A percentile compares a stretch with the other conserved stretches of the same genome.
These are phyloP conservation scores for Cairina moschata DNA, from an alignment of 2,113 vertebrate species.

Conservation along the genomic window DNA sequence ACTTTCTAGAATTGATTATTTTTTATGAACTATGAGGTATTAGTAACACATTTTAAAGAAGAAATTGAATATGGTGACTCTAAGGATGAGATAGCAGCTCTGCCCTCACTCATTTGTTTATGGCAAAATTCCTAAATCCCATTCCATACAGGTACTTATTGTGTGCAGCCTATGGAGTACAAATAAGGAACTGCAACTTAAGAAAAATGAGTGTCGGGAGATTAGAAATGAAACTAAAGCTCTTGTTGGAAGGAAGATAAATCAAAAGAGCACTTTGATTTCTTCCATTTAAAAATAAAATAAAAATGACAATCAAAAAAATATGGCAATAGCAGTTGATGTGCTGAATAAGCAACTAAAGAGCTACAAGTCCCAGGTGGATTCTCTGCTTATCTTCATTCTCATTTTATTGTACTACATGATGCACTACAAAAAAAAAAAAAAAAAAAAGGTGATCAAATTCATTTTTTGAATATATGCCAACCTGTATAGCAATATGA, in stretches of 20 bases:
- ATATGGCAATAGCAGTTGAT: neutral
- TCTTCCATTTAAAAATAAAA: slow-evolving; percentile 40
- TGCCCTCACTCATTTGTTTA: slow-evolving; percentile 10
- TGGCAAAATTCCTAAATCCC: slow-evolving; percentile 31
- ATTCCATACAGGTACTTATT: neutral
- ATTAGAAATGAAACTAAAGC: slow-evolving; percentile 10
- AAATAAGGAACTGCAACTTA: slow-evolving; percentile 2
- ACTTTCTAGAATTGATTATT: neutral
- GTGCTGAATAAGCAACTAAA: slow-evolving; percentile 13
- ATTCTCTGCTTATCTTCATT: slow-evolving; percentile 8
- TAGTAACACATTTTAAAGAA: slow-evolving; percentile 7
- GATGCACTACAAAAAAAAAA: neutral
- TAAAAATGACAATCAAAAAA: neutral
- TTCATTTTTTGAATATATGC: neutral
- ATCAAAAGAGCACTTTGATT: slow-evolving; percentile 1
- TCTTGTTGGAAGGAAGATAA: neutral
- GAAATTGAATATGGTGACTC: neutral
- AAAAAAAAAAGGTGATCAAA: neutral
- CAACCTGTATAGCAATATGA: neutral
- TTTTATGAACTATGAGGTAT: neutral
- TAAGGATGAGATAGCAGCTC: neutral
- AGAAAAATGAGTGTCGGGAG: slow-evolving; percentile 1
- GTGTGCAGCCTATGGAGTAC: neutral
- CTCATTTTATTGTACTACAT: neutral
- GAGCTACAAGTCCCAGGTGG: neutral